A percentile compares a stretch with the other conserved stretches of the same genome.
Conservation (phyloP, 2,888 invertebrate genomes). For the Artemia sp. region DNA sequence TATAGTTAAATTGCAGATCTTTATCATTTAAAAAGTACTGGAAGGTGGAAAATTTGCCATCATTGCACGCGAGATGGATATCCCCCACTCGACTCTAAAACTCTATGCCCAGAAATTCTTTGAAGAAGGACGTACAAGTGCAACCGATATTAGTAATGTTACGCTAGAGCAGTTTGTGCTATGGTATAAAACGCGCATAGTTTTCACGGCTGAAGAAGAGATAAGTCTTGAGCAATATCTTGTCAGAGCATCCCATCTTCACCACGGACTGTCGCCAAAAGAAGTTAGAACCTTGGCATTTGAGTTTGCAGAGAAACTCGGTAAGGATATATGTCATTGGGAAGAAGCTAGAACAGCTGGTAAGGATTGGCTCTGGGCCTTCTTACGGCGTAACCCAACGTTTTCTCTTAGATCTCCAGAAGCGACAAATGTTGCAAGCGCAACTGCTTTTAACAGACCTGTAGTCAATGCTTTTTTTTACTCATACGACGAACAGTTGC, state of each 20-base stretch:
- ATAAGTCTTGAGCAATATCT: not conserved
- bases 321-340: not conserved
- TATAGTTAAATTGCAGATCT: no score
- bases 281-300: not conserved
- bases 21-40: no score
- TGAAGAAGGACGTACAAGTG: no score
- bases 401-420: slow-evolving; percentile 16
- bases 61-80: no score
- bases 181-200: no score
- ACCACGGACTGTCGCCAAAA: not conserved
- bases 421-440: not conserved
- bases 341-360: slow-evolving; percentile 12
- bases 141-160: no score
- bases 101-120: no score
- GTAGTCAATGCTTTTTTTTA: slow-evolving; percentile 13
- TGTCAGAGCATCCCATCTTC: not conserved
- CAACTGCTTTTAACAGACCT: not conserved
- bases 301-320: not conserved
- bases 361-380: slow-evolving; percentile 5
- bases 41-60: no score
- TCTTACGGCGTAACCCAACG: not conserved
- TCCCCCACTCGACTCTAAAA: no score
- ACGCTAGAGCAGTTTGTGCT: no score
- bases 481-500: not conserved
- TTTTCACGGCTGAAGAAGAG: no score